Evolutionary conservation across 2,797 vertebrate species (phyloP).

Genomic region (Dermochelys coriacea): DNA sequence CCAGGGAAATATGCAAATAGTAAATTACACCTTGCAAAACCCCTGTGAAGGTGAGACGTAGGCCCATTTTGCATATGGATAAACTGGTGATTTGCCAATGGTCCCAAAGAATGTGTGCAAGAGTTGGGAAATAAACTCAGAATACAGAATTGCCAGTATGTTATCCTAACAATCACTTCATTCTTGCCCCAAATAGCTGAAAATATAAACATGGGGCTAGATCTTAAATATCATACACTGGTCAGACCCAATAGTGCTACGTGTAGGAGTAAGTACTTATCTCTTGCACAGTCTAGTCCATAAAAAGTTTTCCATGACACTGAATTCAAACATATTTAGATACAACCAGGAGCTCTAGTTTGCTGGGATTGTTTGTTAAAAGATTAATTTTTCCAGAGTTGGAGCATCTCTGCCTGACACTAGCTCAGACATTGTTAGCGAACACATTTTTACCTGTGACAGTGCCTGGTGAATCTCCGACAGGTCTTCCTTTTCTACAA

Average conservation of each 20-base stretch:
- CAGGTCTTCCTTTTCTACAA: slow-evolving; percentile 64
- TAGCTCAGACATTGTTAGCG: slow-evolving; percentile 70
- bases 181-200: neutral
- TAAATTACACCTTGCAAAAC: neutral
- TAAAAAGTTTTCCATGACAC: neutral
- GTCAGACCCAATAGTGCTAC: neutral
- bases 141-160: neutral
- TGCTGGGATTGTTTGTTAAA: slow-evolving; percentile 19
- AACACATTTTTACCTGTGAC: slow-evolving; percentile 74
- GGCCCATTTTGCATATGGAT: slow-evolving; percentile 3
- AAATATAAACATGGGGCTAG: neutral
- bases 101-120: neutral
- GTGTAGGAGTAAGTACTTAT: neutral
- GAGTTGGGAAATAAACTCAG: neutral
- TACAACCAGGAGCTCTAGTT: neutral
- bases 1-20: slow-evolving; percentile 1
- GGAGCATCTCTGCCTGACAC: slow-evolving; percentile 58
- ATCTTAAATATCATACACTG: neutral
- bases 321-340: neutral
- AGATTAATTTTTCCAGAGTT: slow-evolving; percentile 49
- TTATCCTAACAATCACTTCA: neutral
- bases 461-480: slow-evolving; percentile 64
- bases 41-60: neutral
- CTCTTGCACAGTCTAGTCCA: neutral
- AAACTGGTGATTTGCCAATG: neutral